phyloP scores from a whole-genome alignment of 2,888 invertebrate genomes.

The Rhingia campestris region DNA sequence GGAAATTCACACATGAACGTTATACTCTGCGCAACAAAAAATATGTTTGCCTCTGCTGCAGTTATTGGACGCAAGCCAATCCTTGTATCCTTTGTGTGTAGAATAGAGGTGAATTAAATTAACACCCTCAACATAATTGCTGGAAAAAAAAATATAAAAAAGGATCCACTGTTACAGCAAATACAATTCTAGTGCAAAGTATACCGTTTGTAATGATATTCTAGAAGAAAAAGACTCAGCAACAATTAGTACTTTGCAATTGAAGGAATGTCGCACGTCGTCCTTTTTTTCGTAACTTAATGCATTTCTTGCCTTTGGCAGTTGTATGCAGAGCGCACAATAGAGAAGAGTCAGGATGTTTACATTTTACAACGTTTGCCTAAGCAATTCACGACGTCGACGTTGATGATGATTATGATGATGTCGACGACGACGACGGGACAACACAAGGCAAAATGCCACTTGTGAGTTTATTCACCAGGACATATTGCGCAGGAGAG shows the following conservation, averaged over 20 bases:
- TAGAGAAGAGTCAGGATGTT: constrained; percentile 39
- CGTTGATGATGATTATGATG: constrained; percentile 4
- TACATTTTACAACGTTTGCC: constrained; percentile 58
- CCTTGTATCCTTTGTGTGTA: constrained; percentile 32
- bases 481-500: constrained; percentile 39
- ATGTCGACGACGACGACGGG: constrained; percentile 13
- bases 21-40: not conserved
- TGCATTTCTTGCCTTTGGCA: constrained; percentile 57
- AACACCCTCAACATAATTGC: constrained; percentile 67
- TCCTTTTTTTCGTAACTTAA: constrained; percentile 10
- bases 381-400: not conserved
- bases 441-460: constrained; percentile 35
- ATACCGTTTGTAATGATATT: constrained; percentile 58
- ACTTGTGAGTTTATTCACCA: constrained; percentile 70
- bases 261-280: constrained; percentile 52
- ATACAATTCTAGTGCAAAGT: constrained; percentile 56
- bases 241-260: constrained; percentile 68
- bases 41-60: constrained; percentile 1
- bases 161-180: constrained; percentile 25
- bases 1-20: constrained; percentile 67
- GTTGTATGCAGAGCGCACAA: constrained; percentile 25
- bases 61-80: constrained; percentile 70
- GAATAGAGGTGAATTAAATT: constrained; percentile 62
- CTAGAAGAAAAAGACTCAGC: constrained; percentile 56
- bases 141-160: constrained; percentile 23